Evolutionary conservation across 2,113 vertebrate genomes (phyloP).

Genomic region (Albula goreensis): DNA sequence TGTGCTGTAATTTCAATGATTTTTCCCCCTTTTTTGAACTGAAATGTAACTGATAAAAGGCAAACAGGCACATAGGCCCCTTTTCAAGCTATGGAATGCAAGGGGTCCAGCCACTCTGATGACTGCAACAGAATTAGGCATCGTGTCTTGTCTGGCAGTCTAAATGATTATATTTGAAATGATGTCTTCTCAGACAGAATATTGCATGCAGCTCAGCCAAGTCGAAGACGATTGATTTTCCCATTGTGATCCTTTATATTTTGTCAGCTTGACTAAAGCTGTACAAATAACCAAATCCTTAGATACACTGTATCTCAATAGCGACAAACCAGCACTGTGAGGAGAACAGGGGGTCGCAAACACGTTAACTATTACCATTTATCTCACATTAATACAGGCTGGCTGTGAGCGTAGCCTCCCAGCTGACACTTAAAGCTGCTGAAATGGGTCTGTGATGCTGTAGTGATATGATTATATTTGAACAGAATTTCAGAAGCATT

Average conservation of each 20-base stretch:
- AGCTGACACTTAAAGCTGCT: neutral
- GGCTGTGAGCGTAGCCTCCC: neutral
- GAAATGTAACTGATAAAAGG: conserved; percentile 15
- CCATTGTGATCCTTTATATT: conserved; percentile 14
- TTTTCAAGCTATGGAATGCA: neutral
- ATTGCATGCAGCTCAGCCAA: neutral
- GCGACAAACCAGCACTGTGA: neutral
- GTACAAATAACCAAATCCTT: conserved; percentile 23
- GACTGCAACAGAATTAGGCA: neutral
- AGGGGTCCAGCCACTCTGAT: neutral
- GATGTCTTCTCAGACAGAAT: neutral
- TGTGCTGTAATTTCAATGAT: neutral
- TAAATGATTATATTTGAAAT: neutral
- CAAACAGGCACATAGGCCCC: neutral
- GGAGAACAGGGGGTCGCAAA: neutral
- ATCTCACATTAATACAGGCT: neutral
- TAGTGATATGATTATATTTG: neutral
- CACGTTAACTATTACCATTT: neutral
- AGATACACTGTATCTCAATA: conserved; percentile 25
- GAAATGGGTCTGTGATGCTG: neutral
- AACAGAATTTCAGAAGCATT: neutral
- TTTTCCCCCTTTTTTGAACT: neutral
- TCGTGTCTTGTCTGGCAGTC: neutral
- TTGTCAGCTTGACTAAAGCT: conserved; percentile 16
- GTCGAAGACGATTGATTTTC: conserved; percentile 26